Conservation (phyloP, 2,888 invertebrate genomes). For the Beris chalybata region DNA sequence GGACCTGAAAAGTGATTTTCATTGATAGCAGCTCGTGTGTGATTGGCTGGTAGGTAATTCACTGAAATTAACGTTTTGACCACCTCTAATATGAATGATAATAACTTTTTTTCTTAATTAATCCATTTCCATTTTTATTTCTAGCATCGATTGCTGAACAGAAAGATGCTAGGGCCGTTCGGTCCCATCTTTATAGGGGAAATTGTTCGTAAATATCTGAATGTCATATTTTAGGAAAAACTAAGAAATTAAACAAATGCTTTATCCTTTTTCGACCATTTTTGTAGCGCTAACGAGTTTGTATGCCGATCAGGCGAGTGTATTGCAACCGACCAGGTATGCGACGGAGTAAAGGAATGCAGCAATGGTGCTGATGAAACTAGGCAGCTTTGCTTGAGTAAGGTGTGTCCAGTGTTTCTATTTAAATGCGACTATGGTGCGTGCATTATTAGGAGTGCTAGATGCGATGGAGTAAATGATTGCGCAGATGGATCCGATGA, state of each 20-base stretch:
- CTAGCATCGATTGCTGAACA: neutral
- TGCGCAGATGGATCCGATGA: conserved; percentile 35
- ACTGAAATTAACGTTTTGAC: no score
- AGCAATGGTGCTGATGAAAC: conserved; percentile 46
- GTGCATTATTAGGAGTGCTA: neutral
- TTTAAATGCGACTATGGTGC: conserved; percentile 26
- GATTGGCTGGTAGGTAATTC: no score
- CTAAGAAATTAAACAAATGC: neutral
- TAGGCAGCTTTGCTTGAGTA: conserved; percentile 9
- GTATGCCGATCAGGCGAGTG: no score
- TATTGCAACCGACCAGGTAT: conserved; percentile 31
- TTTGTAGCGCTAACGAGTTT: no score
- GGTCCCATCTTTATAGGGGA: conserved; percentile 52
- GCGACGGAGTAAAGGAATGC: conserved; percentile 54
- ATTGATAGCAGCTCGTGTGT: no score
- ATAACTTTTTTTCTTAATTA: no score
- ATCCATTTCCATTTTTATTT: neutral
- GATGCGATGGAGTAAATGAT: conserved; percentile 51
- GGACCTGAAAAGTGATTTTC: no score
- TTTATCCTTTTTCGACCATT: no score
- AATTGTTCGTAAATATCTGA: no score
- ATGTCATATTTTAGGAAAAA: neutral
- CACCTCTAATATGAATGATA: no score
- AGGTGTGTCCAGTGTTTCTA: neutral
- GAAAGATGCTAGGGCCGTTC: conserved; percentile 46